phyloP scores from a whole-genome alignment of 2,797 vertebrate species.

The Fundulus diaphanus region DNA sequence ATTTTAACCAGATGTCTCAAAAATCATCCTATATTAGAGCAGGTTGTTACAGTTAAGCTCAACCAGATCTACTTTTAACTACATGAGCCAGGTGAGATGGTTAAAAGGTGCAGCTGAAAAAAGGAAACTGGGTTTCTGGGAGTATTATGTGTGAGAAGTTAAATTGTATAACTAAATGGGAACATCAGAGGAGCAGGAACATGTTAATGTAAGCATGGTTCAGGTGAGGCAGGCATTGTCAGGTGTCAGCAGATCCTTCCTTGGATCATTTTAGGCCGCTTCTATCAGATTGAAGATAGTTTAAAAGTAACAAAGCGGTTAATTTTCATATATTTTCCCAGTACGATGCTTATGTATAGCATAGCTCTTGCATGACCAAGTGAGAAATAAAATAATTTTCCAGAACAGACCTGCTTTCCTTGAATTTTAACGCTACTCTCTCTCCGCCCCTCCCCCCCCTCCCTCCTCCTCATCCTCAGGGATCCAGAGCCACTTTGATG shows the following conservation, averaged over 20 bases:
- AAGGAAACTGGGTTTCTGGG: not conserved
- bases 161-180: not conserved
- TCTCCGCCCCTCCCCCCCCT: constrained; percentile 48
- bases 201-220: not conserved
- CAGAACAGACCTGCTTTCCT: constrained; percentile 12
- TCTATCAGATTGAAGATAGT: not conserved
- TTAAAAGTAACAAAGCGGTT: not conserved
- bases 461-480: constrained; percentile 64
- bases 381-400: constrained; percentile 14
- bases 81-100: not conserved
- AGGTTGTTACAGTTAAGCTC: not conserved
- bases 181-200: not conserved
- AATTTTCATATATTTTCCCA: not conserved
- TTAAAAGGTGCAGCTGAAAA: not conserved
- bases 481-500: constrained; percentile 66
- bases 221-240: constrained; percentile 27
- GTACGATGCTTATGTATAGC: not conserved
- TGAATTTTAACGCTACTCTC: constrained; percentile 45
- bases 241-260: constrained; percentile 56
- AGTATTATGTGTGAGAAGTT: not conserved
- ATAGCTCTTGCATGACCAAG: not conserved
- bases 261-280: not conserved
- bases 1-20: not conserved
- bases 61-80: not conserved
- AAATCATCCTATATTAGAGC: not conserved